Percentiles rank a stretch among this genome's conserved stretches.
Conservation (phyloP, 1,140 invertebrate species). For the Pseudomyrmex cubaensis region DNA sequence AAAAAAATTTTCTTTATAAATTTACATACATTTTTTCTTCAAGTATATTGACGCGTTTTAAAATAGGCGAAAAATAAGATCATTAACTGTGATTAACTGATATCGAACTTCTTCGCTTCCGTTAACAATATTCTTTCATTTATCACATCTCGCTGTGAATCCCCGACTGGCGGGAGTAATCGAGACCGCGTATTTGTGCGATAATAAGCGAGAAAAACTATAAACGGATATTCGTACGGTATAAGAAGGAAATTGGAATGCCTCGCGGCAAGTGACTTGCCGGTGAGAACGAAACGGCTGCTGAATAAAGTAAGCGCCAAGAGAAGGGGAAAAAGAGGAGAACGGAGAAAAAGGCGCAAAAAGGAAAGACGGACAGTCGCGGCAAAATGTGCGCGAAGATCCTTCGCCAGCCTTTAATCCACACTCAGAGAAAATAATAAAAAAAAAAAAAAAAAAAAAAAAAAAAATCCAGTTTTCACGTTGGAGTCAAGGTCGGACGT, state of each 20-base stretch:
- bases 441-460: constrained; percentile 16
- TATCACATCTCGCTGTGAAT: constrained; percentile 6
- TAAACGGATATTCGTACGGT: constrained; percentile 44
- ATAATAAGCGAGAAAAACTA: constrained; percentile 57
- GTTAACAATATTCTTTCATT: constrained; percentile 7
- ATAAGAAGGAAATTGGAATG: constrained; percentile 76
- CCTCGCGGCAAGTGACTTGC: constrained; percentile 59
- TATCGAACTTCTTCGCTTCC: not conserved
- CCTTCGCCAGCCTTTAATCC: constrained; percentile 66
- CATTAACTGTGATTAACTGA: not conserved
- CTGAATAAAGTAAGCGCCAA: constrained; percentile 1
- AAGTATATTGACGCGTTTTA: not conserved
- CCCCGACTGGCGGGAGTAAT: not conserved
- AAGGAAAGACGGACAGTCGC: constrained; percentile 46
- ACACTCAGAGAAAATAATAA: constrained; percentile 33
- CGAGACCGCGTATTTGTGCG: constrained; percentile 51
- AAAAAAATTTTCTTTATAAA: not conserved
- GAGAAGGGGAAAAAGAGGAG: not conserved
- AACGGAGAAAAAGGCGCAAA: not conserved
- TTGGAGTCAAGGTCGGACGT: constrained; percentile 72
- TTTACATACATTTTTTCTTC: not conserved
- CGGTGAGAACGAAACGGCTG: constrained; percentile 48
- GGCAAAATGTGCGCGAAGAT: constrained; percentile 61
- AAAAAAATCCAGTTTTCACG: constrained; percentile 71
- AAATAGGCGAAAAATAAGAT: not conserved